Conservation (phyloP, 2,888 invertebrate species). For the Agriopis aurantiaria region DNA sequence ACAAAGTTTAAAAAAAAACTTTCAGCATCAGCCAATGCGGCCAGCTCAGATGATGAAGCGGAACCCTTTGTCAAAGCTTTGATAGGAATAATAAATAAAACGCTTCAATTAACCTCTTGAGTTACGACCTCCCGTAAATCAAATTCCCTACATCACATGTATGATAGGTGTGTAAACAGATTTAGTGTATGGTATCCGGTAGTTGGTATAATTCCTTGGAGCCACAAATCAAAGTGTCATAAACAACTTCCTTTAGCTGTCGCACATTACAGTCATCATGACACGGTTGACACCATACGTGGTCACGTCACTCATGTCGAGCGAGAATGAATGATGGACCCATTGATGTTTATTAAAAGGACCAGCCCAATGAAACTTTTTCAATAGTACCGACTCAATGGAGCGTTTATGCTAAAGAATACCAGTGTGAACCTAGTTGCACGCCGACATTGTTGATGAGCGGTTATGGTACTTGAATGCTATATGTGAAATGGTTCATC, state of each 20-base stretch:
- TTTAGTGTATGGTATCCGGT: conserved; percentile 10
- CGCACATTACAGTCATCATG: conserved; percentile 19
- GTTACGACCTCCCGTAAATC: conserved; percentile 11
- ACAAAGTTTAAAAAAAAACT: background rate
- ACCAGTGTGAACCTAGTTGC: too few species aligned
- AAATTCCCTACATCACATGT: background rate
- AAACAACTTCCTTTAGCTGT: conserved; percentile 3
- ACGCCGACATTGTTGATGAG: too few species aligned
- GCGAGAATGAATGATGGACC: conserved; percentile 32
- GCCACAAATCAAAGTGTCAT: conserved; percentile 37
- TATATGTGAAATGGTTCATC: too few species aligned
- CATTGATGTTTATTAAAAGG: too few species aligned
- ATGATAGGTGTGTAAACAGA: conserved; percentile 2
- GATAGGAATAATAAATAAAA: conserved; percentile 8
- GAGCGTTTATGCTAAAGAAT: too few species aligned
- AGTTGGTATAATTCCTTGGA: conserved; percentile 16
- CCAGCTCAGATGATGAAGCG: background rate
- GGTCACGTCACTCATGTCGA: conserved; percentile 29
- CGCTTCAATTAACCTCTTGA: conserved; percentile 12
- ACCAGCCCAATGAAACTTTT: too few species aligned
- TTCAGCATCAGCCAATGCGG: background rate
- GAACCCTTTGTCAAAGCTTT: conserved; percentile 11
- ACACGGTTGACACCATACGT: conserved; percentile 1
- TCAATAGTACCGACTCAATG: too few species aligned
- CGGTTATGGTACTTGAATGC: too few species aligned